Evolutionary conservation across 2,113 vertebrate species (phyloP).

Genomic region (Aspidoscelis tigris): DNA sequence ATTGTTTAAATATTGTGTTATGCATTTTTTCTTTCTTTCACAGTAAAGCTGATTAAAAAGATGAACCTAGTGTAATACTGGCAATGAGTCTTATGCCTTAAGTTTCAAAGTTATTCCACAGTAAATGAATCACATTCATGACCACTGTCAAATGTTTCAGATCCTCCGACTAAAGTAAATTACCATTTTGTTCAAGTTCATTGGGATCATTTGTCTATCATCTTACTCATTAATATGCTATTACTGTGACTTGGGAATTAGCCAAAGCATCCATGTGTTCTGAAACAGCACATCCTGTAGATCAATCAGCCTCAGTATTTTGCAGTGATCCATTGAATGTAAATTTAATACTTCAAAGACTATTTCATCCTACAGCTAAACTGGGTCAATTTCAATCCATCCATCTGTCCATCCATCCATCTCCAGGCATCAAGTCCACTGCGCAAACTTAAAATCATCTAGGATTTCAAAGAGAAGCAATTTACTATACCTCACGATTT

Average conservation of each 20-base stretch:
- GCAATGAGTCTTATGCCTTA: constrained; percentile 26
- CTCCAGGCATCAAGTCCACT: constrained; percentile 40
- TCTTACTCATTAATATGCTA: constrained; percentile 57
- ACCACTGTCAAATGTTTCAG: not conserved
- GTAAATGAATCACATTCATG: not conserved
- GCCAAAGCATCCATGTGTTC: constrained; percentile 44
- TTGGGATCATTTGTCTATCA: constrained; percentile 56
- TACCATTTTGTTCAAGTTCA: constrained; percentile 45
- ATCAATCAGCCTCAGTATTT: constrained; percentile 54
- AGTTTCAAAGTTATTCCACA: not conserved
- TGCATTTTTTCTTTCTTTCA: constrained; percentile 46
- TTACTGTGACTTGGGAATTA: constrained; percentile 43
- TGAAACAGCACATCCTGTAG: constrained; percentile 39
- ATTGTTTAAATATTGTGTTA: not conserved
- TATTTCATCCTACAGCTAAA: constrained; percentile 56
- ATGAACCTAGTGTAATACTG: constrained; percentile 33
- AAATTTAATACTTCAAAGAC: constrained; percentile 64
- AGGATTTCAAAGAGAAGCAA: constrained; percentile 61
- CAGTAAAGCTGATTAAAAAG: constrained; percentile 12
- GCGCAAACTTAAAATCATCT: constrained; percentile 30
- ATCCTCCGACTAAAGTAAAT: constrained; percentile 46
- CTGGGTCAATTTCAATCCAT: constrained; percentile 54
- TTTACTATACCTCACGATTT: constrained; percentile 53
- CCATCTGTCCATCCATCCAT: fast-evolving
- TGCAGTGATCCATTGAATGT: constrained; percentile 56